Evolutionary conservation across 2,113 vertebrate genomes (phyloP), one percentile per base, ranked within the genome.

Genomic region (Corvus cornix): DNA sequence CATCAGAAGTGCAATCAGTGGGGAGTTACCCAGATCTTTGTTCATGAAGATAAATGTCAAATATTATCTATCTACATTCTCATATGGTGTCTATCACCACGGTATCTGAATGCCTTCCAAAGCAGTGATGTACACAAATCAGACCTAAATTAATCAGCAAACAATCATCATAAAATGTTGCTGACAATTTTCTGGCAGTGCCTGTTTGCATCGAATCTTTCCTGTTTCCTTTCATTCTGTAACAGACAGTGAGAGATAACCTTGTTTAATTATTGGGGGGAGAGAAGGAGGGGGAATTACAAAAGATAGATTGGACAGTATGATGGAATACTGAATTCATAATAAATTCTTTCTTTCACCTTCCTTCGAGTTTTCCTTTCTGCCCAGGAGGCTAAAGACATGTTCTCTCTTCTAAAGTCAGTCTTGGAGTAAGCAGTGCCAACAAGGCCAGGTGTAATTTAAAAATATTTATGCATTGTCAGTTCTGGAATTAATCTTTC

Each of bases 401-500:
- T 27, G 46, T 93, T 94, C 69, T 86, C 89, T 90, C 48, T 84
- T 81, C 83, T 93, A 21, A 92, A 94, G 79, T 82, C 56, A 79
- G 62, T 59, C 66, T 77, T 82, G 75, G 73, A 87, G 84, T 70
- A 83, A 97, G 94, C 90, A 92, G 76, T 96, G 95, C 96, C 96
- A 97, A 94, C 83, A 92, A 93, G 53, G 55, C 94, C 95, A 97
- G 94, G 95, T 97, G 96, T 96, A 96, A 97, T 96, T 94, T 96
- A 75, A 96, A 97, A 97, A 97, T 96, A 95, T 97, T 96, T 97
- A 96, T 96, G 95, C 96, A 77, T 97, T 96, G 97, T 96, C 96
- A 97, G 96, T 93, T 97, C 94, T 96, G 94, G 90, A 96, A 97
- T 97, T 93, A 97, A 97, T 97, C 97, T 96, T 97, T 89, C 93